Percentiles rank a stretch among this genome's conserved stretches.
These are phyloP conservation scores for Marmota monax DNA, from an alignment of 2,113 vertebrate species.

Conservation along the genomic window DNA sequence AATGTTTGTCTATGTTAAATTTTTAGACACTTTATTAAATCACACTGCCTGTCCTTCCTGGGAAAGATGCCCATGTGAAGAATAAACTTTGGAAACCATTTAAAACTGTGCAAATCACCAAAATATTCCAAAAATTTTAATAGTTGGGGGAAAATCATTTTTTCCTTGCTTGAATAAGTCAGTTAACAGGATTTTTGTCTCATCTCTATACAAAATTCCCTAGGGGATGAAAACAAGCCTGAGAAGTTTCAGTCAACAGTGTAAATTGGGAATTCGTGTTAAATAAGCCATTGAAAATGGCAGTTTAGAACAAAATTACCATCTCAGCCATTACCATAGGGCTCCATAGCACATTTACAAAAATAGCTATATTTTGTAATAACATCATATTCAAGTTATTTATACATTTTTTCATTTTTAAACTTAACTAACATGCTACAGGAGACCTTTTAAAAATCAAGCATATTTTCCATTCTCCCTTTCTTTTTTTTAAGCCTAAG, in stretches of 20 bases:
- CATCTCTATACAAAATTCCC: constrained; percentile 68
- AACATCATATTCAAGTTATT: constrained; percentile 51
- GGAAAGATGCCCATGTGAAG: not conserved
- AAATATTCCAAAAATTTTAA: constrained; percentile 55
- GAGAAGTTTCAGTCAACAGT: constrained; percentile 75
- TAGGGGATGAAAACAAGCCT: constrained; percentile 72
- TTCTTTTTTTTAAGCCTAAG: constrained; percentile 32
- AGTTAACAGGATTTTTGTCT: constrained; percentile 65
- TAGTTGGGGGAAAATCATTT: constrained; percentile 57
- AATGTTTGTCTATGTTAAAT: not conserved
- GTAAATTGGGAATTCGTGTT: constrained; percentile 75
- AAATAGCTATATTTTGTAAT: constrained; percentile 70
- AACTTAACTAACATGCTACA: constrained; percentile 29
- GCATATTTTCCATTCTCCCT: not conserved
- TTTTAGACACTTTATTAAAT: not conserved
- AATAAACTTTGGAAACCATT: constrained; percentile 37
- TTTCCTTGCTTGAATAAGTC: constrained; percentile 63
- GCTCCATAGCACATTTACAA: constrained; percentile 46
- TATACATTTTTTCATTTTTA: constrained; percentile 51
- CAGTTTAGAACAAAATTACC: constrained; percentile 75
- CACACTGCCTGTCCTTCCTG: not conserved
- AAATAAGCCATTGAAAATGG: constrained; percentile 79
- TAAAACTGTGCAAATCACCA: not conserved
- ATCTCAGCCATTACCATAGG: constrained; percentile 62
- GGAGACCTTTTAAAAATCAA: constrained; percentile 32